phyloP scores from a whole-genome alignment of 2,888 invertebrate species.

The Campoletis raptor region DNA sequence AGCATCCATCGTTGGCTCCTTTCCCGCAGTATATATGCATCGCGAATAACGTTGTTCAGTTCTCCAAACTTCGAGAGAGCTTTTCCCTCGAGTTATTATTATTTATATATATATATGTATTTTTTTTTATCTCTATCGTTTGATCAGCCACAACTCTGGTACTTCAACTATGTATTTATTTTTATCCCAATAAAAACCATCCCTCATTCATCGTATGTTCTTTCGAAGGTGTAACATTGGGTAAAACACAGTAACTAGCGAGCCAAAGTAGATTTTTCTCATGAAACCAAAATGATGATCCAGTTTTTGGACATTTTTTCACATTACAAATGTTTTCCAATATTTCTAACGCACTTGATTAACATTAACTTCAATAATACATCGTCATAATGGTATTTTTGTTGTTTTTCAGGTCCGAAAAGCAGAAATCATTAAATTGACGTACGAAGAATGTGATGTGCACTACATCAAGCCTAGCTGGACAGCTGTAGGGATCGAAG shows the following conservation, averaged over 20 bases:
- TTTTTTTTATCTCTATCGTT: slow-evolving; percentile 32
- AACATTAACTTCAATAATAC: neutral
- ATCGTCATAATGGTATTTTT: neutral
- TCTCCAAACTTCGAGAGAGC: slow-evolving; percentile 31
- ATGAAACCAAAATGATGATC: neutral
- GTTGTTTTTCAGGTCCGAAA: slow-evolving; percentile 26
- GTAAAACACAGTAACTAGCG: neutral
- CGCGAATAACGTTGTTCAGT: slow-evolving; percentile 43
- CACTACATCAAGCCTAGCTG: slow-evolving; percentile 31
- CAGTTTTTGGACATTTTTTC: neutral
- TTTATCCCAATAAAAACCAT: slow-evolving; percentile 8
- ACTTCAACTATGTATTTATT: slow-evolving; percentile 12
- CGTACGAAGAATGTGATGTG: slow-evolving; percentile 49
- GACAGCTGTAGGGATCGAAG: slow-evolving; percentile 44
- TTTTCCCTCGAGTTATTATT: slow-evolving; percentile 39
- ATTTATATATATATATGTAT: neutral
- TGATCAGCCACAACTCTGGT: slow-evolving; percentile 30
- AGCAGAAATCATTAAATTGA: slow-evolving; percentile 29
- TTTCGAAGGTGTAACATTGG: neutral
- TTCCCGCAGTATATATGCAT: slow-evolving; percentile 30
- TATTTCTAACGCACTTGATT: neutral
- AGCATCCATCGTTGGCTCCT: slow-evolving; percentile 58
- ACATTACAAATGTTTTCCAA: neutral
- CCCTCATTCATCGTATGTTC: neutral
- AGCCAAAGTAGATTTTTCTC: neutral